Base-by-base conservation (phyloP, 2,113 vertebrate genomes). In the Apodemus sylvaticus region DNA sequence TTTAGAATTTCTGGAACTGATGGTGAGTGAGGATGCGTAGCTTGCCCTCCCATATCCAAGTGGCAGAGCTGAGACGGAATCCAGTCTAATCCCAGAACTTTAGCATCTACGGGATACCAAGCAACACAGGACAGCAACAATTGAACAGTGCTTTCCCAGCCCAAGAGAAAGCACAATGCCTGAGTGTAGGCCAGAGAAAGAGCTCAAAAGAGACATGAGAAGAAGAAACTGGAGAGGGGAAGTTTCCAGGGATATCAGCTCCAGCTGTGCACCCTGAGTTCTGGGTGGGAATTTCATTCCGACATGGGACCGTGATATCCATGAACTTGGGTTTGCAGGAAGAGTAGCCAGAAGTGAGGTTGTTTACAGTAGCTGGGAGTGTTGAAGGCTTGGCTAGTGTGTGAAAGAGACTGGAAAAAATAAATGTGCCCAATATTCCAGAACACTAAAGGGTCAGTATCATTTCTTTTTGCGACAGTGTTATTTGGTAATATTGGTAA, bases 371-470 rank as follows among this genome's bases (percentile, higher is more conserved):
- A 96, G 29, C 31, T 89, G 39, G 39, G 45, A 64, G 90, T 90
- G 58, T 34, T 74, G 85, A n/a, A 83, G 14, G 2, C 58, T 89
- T 86, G 22, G 45, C 66, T 96, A 39, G 1, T 82, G 19, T 83
- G 51, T 91, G 24, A 89, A 96, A 73, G 45, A 70, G 42, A 90
- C 77, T 62, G 77, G 87, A 55, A 81, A 85, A 86, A 58, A 74
- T 3, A 13, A 51, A 62, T 60, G 74, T 73, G 22, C 22, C 31
- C 31, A 24, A 12, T 5, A 82, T 60, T 48, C 16, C 31, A 58
- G 55, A 86, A 91, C 73, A 6, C 68, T 16, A 73, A 73, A 45
- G 7, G 11, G 78, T 79, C 19, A 22, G n/a, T 68, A 17, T 60
- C 12, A 4, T 92, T 88, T 53, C 42, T 68, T 87, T 87, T 62